Evolutionary conservation across 2,888 invertebrate species (phyloP).

Genomic region (Sycophila texana): DNA sequence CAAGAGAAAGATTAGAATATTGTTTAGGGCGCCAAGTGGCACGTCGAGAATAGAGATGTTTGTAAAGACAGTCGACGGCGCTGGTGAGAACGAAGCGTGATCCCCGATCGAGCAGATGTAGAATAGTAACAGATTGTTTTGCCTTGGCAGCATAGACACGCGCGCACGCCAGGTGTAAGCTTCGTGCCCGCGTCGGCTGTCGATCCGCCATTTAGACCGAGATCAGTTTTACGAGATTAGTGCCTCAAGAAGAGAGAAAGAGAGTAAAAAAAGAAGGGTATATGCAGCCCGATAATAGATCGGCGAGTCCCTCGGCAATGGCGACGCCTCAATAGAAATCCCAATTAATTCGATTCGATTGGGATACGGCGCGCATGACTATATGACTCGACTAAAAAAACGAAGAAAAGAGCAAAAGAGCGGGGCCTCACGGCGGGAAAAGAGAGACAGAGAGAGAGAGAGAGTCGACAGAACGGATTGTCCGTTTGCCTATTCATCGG

Average conservation of each 20-base stretch:
- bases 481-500: slow-evolving; percentile 50
- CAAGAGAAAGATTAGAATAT: background rate
- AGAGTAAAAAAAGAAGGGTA: too few relatives aligned
- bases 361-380: slow-evolving; percentile 29
- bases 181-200: slow-evolving; percentile 30
- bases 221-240: slow-evolving; percentile 42
- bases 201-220: slow-evolving; percentile 42
- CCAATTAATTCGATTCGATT: slow-evolving; percentile 56
- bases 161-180: slow-evolving; percentile 28
- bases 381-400: slow-evolving; percentile 45
- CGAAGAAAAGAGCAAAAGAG: slow-evolving; percentile 13
- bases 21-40: slow-evolving; percentile 8
- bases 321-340: slow-evolving; percentile 46
- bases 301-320: slow-evolving; percentile 24
- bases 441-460: slow-evolving; percentile 33
- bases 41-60: slow-evolving; percentile 41
- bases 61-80: slow-evolving; percentile 3
- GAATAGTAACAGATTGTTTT: slow-evolving; percentile 48
- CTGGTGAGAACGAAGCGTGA: background rate
- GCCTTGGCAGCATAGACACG: background rate
- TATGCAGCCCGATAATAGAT: slow-evolving; percentile 23
- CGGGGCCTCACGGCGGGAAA: background rate
- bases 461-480: slow-evolving; percentile 44
- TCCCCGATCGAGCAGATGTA: background rate
- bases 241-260: too few relatives aligned